Base-by-base conservation (phyloP, 2,797 vertebrate species). In the Mus minutoides region DNA sequence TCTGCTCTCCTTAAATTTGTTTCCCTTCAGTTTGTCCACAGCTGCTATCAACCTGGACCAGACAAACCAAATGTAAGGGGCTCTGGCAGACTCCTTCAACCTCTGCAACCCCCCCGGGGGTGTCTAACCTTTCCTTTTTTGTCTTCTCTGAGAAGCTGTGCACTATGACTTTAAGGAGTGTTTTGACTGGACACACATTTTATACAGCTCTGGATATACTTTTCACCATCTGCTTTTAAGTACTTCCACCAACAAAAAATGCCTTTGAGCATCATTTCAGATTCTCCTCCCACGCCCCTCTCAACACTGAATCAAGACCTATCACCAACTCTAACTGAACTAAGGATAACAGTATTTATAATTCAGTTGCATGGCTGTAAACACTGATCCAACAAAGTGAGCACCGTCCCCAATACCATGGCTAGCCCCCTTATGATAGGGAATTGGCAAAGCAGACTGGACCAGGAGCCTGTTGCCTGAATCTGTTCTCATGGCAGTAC, bases 211-310 rank as follows among this genome's bases (percentile, higher is more conserved):
- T 49, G 67, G 58, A 85, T 49, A 49, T 94, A 13, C 67, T 92
- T 93, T 80, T 93, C 13, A 14, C 89, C 86, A 97, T 94, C 92
- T 97, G 97, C 69, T 95, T 95, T 92, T 93, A 94, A 94, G 93
- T 67, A 75, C 58, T 34, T 4, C 73, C 94, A 85, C 31, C 69
- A 93, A 85, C 83, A 95, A 49, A 49, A 92, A 56, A 29, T 49
- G 11, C 67, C 94, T 96, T 43, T 88, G 76, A 92, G 49, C 73
- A 90, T 92, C 86, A 64, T 37, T 94, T 87, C 54, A 7, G 54
- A 86, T 79, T 52, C 46, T 58, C 58, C 71, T 60, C 76, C 54
- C 37, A 89, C 56, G 6, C 29, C 19, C 9, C 29, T 88, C 84
- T 90, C 94, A 92, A 83, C 46, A 89, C n/a, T n/a, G 31, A 92